Conservation (phyloP, 1,140 invertebrate genomes). For the Brachystomella parvula region DNA sequence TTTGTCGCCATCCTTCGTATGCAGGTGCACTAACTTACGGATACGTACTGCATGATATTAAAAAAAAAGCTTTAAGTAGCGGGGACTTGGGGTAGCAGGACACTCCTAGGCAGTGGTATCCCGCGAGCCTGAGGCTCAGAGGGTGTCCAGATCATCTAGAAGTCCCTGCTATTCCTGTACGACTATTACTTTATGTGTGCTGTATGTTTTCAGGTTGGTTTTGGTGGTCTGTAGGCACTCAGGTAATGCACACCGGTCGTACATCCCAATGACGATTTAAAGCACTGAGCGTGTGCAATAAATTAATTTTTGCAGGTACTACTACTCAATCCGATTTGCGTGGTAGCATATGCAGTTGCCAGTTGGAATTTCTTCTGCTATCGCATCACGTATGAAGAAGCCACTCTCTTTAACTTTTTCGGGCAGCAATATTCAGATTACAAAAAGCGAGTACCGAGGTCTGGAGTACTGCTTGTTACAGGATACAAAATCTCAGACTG, state of each 20-base stretch:
- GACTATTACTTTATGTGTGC: too few species aligned
- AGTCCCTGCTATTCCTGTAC: too few species aligned
- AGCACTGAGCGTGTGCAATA: neutral
- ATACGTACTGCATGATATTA: too few species aligned
- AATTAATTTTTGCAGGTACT: constrained; percentile 57
- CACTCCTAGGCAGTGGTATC: too few species aligned
- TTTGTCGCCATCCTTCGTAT: constrained; percentile 85
- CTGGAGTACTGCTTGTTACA: constrained; percentile 84
- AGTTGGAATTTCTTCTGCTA: constrained; percentile 90
- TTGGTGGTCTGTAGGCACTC: constrained; percentile 95
- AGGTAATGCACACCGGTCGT: constrained; percentile 52
- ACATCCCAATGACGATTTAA: neutral
- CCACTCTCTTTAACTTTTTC: constrained; percentile 88
- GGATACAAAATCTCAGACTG: constrained; percentile 51
- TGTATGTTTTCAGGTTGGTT: too few species aligned
- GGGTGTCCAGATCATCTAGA: too few species aligned
- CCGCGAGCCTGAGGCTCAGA: too few species aligned
- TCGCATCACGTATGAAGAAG: constrained; percentile 81
- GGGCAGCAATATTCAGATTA: constrained; percentile 81
- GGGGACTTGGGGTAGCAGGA: too few species aligned
- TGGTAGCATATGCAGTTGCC: constrained; percentile 65
- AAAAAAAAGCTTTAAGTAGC: too few species aligned
- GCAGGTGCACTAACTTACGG: too few species aligned
- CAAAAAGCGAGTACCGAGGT: constrained; percentile 67
- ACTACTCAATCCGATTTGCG: constrained; percentile 84